Evolutionary conservation across 2,113 vertebrate genomes (phyloP).

Genomic region (Hyperopisus bebe): DNA sequence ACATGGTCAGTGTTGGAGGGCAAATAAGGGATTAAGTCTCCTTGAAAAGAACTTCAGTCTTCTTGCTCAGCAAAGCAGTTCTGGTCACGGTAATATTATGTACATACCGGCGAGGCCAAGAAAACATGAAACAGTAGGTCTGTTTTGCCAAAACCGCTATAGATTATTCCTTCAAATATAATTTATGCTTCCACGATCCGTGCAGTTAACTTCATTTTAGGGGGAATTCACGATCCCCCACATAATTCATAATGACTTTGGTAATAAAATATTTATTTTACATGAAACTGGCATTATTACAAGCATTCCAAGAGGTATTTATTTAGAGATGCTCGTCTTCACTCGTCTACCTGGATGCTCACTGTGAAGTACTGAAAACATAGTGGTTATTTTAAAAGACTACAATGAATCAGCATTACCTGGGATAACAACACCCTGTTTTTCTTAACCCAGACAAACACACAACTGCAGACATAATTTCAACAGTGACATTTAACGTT

Average conservation of each 20-base stretch:
- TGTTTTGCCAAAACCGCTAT: not conserved
- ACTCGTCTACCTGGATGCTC: too few relatives aligned
- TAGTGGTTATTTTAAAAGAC: not conserved
- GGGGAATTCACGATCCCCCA: not conserved
- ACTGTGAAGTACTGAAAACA: not conserved
- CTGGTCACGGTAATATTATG: not conserved
- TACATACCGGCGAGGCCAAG: not conserved
- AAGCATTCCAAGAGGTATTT: not conserved
- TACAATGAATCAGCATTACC: not conserved
- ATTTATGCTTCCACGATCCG: not conserved
- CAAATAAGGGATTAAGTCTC: not conserved
- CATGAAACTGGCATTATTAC: too few relatives aligned
- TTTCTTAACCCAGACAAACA: not conserved
- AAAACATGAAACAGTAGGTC: not conserved
- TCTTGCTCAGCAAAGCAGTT: not conserved
- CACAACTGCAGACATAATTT: not conserved
- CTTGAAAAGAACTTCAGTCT: not conserved
- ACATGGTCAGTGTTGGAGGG: not conserved
- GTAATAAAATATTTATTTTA: conserved; percentile 6
- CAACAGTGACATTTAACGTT: not conserved
- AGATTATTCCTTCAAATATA: conserved; percentile 2
- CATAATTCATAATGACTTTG: conserved; percentile 6
- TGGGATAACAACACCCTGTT: not conserved
- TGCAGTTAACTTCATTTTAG: conserved; percentile 3
- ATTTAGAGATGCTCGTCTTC: not conserved